phyloP scores from a whole-genome alignment of 2,888 invertebrate genomes.

The Apamea epomidion region DNA sequence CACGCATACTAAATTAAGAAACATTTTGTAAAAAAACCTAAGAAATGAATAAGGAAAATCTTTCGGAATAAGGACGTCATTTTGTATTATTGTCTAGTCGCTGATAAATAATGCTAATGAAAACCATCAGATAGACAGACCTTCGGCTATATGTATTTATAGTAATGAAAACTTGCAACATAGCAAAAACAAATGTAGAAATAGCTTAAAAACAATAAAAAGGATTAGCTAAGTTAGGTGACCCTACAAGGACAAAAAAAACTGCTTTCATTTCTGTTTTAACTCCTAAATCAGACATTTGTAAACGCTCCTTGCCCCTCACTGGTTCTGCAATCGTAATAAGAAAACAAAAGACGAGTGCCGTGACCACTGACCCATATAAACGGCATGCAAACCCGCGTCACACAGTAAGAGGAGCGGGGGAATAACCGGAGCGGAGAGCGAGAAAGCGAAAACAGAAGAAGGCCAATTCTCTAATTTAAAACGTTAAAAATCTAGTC shows the following conservation, averaged over 20 bases:
- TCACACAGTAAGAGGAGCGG: neutral
- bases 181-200: neutral
- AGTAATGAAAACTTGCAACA: neutral
- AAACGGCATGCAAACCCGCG: neutral
- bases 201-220: neutral
- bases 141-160: neutral
- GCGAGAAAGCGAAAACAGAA: neutral
- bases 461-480: too few relatives aligned
- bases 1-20: too few relatives aligned
- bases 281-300: neutral
- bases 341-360: conserved; percentile 64
- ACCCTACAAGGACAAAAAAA: neutral
- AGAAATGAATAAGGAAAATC: neutral
- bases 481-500: too few relatives aligned
- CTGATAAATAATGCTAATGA: too few relatives aligned
- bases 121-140: too few relatives aligned
- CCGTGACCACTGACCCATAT: conserved; percentile 50
- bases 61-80: neutral
- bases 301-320: conserved; percentile 13
- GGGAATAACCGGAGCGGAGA: neutral
- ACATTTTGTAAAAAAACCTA: too few relatives aligned
- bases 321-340: conserved; percentile 25
- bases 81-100: too few relatives aligned
- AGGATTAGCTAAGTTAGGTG: neutral
- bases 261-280: too few relatives aligned